A percentile compares a stretch with the other conserved stretches of the same genome.
phyloP scores from a whole-genome alignment of 2,797 vertebrate species.

The Peromyscus nudipes region DNA sequence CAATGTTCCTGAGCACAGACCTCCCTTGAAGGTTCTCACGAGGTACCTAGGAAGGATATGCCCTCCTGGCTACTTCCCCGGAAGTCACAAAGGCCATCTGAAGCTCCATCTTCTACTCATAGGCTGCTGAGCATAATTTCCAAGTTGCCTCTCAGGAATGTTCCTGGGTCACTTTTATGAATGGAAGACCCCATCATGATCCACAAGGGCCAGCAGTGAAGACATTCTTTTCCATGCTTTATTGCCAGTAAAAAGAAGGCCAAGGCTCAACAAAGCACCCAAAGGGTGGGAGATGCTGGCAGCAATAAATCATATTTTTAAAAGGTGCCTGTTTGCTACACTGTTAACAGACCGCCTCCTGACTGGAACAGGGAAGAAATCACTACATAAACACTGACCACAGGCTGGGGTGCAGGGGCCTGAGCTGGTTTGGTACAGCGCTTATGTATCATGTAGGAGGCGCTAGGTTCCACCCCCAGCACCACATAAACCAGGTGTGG shows the following conservation, averaged over 20 bases:
- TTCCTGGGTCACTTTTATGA: neutral
- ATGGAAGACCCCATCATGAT: too few species aligned
- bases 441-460: neutral
- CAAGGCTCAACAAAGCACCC: neutral
- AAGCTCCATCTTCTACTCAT: rapidly evolving
- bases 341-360: neutral
- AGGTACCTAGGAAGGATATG: neutral
- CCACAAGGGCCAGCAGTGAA: neutral
- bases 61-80: neutral
- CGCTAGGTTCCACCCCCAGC: neutral
- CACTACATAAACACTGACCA: neutral
- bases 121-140: neutral
- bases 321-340: rapidly evolving
- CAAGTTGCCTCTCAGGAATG: too few species aligned
- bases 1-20: rapidly evolving
- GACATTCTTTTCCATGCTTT: neutral
- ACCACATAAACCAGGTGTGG: neutral
- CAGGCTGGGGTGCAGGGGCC: too few species aligned
- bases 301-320: slow-evolving; percentile 47
- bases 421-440: neutral
- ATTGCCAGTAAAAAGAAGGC: too few species aligned
- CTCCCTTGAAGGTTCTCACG: neutral
- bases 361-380: neutral
- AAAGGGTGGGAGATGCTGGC: neutral
- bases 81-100: rapidly evolving